Conservation (phyloP, 2,113 vertebrate genomes). For the Heliornis fulica region DNA sequence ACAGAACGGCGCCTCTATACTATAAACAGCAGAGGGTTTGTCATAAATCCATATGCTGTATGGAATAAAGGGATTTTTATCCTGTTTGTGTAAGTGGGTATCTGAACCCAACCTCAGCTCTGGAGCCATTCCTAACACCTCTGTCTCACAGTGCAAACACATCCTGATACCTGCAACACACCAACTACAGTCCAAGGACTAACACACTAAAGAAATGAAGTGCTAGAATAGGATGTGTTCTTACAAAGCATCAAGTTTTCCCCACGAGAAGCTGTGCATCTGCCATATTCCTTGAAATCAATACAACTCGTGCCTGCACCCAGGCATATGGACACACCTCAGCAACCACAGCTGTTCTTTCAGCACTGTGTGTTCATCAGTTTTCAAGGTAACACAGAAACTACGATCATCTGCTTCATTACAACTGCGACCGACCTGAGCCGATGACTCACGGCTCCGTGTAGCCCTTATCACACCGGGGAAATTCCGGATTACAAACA, state of each 20-base stretch:
- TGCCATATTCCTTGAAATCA: neutral
- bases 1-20: constrained; percentile 7
- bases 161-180: neutral
- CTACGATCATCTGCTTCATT: neutral
- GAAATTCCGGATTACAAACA: neutral
- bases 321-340: neutral
- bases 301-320: neutral
- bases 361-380: neutral
- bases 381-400: neutral
- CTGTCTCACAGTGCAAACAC: neutral
- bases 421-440: accelerated
- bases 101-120: neutral
- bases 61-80: neutral
- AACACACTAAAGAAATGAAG: neutral
- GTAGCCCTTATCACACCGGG: neutral
- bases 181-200: neutral
- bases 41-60: neutral
- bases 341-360: accelerated
- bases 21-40: constrained; percentile 20
- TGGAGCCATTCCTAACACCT: neutral
- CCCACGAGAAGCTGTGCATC: neutral
- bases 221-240: neutral
- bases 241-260: neutral
- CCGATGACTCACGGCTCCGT: neutral
- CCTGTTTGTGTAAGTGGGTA: neutral